phyloP scores from a whole-genome alignment of 2,888 invertebrate genomes.

The Lacanobia wlatinum region DNA sequence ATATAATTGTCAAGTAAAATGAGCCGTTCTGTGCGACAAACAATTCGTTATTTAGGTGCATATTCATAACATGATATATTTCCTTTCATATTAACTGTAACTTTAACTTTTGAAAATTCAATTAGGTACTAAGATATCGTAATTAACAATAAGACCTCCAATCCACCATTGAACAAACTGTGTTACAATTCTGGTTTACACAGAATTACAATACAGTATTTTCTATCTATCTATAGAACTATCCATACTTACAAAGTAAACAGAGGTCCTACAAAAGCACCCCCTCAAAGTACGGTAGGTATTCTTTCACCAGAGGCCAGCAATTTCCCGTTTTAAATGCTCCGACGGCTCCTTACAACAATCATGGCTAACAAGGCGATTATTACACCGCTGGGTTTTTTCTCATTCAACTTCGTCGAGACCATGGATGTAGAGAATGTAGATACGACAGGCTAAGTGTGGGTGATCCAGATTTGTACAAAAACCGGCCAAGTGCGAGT shows the following conservation, averaged over 20 bases:
- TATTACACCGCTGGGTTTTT: constrained; percentile 54
- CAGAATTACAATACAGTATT: neutral
- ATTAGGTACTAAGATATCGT: neutral
- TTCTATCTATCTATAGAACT: neutral
- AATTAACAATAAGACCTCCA: neutral
- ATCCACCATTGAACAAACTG: neutral
- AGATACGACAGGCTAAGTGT: neutral
- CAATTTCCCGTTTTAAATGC: constrained; percentile 56
- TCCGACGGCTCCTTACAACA: constrained; percentile 50
- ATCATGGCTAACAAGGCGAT: constrained; percentile 62
- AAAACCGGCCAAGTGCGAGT: too few species aligned
- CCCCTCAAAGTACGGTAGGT: neutral
- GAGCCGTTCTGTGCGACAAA: neutral
- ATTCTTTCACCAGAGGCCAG: constrained; percentile 21
- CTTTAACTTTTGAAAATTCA: too few species aligned
- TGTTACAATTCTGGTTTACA: neutral
- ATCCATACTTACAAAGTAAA: neutral
- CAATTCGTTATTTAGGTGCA: neutral
- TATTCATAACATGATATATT: neutral
- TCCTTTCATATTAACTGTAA: too few species aligned
- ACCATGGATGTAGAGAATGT: constrained; percentile 12
- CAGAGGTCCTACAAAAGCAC: neutral
- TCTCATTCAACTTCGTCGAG: constrained; percentile 32
- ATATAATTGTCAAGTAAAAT: neutral
- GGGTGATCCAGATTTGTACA: neutral